Percentiles rank a stretch among this genome's conserved stretches.
Evolutionary conservation across 2,888 invertebrate species (phyloP).

Genomic region (Trichacis sp.): DNA sequence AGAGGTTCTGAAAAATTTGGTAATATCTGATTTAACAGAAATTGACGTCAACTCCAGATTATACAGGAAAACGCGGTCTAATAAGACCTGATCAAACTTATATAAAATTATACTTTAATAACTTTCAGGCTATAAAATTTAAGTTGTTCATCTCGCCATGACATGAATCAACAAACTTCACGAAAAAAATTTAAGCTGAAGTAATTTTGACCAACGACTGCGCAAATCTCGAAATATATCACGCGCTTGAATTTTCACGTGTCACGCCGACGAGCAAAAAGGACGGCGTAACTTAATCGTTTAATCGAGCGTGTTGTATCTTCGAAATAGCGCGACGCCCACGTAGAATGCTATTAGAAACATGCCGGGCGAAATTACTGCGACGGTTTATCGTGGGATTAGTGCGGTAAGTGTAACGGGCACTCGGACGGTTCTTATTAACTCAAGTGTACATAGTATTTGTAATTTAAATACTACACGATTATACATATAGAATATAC

Average conservation of each 20-base stretch:
- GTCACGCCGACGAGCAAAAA: constrained; percentile 21
- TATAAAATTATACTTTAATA: too few species aligned
- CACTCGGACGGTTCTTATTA: constrained; percentile 31
- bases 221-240: constrained; percentile 15
- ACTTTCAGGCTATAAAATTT: too few species aligned
- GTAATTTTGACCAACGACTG: neutral
- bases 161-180: too few species aligned
- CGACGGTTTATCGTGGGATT: constrained; percentile 47
- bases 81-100: too few species aligned
- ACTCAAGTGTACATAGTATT: constrained; percentile 58
- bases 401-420: constrained; percentile 32
- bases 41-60: too few species aligned
- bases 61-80: too few species aligned
- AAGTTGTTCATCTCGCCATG: too few species aligned
- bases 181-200: too few species aligned
- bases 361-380: constrained; percentile 35
- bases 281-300: constrained; percentile 36
- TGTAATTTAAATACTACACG: constrained; percentile 59
- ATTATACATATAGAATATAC: constrained; percentile 52
- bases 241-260: constrained; percentile 17
- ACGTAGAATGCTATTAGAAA: constrained; percentile 33
- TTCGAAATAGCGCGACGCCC: constrained; percentile 32
- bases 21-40: too few species aligned
- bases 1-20: too few species aligned
- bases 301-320: constrained; percentile 36